These are phyloP conservation scores for Phrynocephalus vlangalii DNA, from an alignment of 2,797 vertebrate species.

Conservation along the genomic window DNA sequence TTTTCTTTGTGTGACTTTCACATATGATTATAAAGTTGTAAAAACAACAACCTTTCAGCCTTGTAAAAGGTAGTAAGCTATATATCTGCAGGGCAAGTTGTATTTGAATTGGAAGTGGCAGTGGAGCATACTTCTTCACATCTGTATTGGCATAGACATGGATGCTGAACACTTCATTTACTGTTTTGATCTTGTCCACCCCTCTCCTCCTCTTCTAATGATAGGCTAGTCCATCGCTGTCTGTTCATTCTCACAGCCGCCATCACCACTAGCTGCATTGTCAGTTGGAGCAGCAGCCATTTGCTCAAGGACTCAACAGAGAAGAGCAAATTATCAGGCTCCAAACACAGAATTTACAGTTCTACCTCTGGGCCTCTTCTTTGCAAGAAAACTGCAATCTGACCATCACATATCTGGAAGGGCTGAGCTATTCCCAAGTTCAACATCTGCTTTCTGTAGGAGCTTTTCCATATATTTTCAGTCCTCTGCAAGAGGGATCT, in stretches of 20 bases:
- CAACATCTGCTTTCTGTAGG: no score
- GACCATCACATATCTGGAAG: no score
- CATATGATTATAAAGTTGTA: conserved; percentile 12
- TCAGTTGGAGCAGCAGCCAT: background rate
- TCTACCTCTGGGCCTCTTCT: no score
- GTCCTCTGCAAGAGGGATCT: no score
- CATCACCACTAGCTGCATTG: background rate
- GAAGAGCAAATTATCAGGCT: no score
- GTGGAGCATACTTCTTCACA: background rate
- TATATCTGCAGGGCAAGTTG: background rate
- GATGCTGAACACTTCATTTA: background rate
- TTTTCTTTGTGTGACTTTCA: conserved; percentile 27
- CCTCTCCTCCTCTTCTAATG: background rate
- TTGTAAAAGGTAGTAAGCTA: conserved; percentile 12
- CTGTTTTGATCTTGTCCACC: background rate
- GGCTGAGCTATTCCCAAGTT: no score
- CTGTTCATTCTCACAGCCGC: background rate
- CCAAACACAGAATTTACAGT: no score
- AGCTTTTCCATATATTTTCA: no score
- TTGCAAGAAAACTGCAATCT: no score
- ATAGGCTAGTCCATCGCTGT: background rate
- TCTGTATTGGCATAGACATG: no score
- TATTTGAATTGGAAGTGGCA: background rate
- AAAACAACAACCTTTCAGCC: conserved; percentile 8
- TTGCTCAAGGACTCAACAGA: background rate